These are phyloP conservation scores for Periplaneta americana DNA, from an alignment of 1,140 invertebrate genomes.

Conservation along the genomic window DNA sequence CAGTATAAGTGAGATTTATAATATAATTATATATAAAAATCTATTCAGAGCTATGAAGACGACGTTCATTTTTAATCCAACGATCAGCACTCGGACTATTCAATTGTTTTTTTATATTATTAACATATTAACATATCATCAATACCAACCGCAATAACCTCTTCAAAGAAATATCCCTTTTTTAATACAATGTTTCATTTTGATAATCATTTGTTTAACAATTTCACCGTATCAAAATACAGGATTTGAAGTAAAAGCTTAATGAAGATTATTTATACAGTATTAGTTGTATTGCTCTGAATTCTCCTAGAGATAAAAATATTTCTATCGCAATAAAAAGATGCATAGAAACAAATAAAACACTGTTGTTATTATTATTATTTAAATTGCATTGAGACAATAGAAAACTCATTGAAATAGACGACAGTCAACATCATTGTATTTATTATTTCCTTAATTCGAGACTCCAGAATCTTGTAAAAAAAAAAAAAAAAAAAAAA, in stretches of 20 bases:
- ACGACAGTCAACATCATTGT: too few species aligned
- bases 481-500: too few species aligned
- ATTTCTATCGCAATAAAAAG: not conserved
- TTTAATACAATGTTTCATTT: conserved; percentile 15
- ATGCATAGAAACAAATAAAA: not conserved
- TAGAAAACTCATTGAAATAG: too few species aligned
- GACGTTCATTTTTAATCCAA: not conserved
- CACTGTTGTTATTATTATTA: not conserved
- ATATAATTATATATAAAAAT: conserved; percentile 12
- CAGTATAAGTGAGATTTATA: not conserved
- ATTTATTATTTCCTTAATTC: too few species aligned
- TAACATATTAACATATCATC: conserved; percentile 14
- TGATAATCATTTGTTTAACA: conserved; percentile 14
- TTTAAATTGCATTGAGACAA: not conserved
- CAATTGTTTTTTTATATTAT: conserved; percentile 13
- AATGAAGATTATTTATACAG: too few species aligned
- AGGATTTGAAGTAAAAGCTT: conserved; percentile 16
- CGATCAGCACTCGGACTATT: conserved; percentile 15
- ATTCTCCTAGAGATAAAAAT: conserved; percentile 9
- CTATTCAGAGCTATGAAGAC: not conserved
- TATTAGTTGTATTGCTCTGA: conserved; percentile 15
- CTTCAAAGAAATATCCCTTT: conserved; percentile 16
- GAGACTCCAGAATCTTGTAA: too few species aligned
- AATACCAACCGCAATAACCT: conserved; percentile 15
- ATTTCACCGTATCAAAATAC: conserved; percentile 20